phyloP scores from a whole-genome alignment of 2,888 invertebrate genomes.

The Agonopterix alstromeriana region DNA sequence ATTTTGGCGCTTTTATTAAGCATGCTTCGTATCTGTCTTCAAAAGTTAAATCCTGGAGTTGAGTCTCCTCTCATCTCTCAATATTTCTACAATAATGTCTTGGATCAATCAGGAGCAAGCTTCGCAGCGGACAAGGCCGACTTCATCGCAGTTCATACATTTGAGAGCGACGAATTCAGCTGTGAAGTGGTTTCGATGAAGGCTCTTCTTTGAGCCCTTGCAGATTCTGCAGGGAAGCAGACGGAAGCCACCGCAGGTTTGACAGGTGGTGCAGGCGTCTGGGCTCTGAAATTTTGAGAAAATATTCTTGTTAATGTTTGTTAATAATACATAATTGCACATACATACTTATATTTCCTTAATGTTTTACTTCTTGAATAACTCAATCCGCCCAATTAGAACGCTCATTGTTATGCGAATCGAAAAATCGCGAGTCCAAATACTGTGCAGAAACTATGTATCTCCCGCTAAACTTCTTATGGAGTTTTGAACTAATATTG shows the following conservation, averaged over 20 bases:
- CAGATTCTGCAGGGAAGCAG: slow-evolving; percentile 93
- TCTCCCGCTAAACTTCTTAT: too few species aligned
- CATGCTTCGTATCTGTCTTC: too few species aligned
- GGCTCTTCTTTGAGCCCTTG: slow-evolving; percentile 97
- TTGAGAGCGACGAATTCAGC: slow-evolving; percentile 95
- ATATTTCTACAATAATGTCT: not conserved
- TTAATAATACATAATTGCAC: not conserved
- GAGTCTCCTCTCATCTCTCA: not conserved
- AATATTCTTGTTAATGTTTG: not conserved
- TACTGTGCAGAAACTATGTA: too few species aligned
- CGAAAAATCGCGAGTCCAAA: too few species aligned
- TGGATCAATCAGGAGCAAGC: slow-evolving; percentile 78
- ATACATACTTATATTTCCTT: too few species aligned
- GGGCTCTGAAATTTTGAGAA: slow-evolving; percentile 82
- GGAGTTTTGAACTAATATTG: too few species aligned
- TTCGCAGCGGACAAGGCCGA: slow-evolving; percentile 92
- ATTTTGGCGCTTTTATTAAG: too few species aligned
- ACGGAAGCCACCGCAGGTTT: slow-evolving; percentile 93
- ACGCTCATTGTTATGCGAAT: too few species aligned
- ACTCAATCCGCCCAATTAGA: too few species aligned
- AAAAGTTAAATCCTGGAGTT: too few species aligned
- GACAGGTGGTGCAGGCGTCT: slow-evolving; percentile 88
- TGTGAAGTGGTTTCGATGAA: slow-evolving; percentile 95
- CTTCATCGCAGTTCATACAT: slow-evolving; percentile 97
- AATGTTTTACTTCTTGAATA: too few species aligned